phyloP scores from a whole-genome alignment of 2,888 invertebrate species.

The Dicroscelio sp. region DNA sequence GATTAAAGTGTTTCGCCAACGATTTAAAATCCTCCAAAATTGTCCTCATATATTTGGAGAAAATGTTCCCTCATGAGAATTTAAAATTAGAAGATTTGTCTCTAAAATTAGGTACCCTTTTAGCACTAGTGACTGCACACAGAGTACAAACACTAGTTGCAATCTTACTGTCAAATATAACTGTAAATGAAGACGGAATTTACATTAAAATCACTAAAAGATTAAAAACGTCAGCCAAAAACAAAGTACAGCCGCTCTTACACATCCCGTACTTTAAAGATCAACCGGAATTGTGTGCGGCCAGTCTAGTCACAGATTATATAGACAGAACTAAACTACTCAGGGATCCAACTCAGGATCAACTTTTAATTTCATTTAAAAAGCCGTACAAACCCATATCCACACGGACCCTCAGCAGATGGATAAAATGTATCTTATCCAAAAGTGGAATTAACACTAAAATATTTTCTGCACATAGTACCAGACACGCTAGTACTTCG shows the following conservation, averaged over 20 bases:
- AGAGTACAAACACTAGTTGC: too few species aligned
- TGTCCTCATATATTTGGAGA: constrained; percentile 15
- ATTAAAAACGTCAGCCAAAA: too few species aligned
- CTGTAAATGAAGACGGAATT: too few species aligned
- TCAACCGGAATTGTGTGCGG: too few species aligned
- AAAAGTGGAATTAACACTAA: constrained; percentile 2
- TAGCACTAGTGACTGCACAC: neutral
- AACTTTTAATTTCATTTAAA: constrained; percentile 18
- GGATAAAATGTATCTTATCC: constrained; percentile 21
- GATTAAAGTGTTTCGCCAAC: constrained; percentile 12
- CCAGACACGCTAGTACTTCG: constrained; percentile 29
- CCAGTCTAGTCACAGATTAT: neutral
- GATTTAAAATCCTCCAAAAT: neutral
- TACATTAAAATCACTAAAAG: too few species aligned
- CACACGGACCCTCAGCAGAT: constrained; percentile 16
- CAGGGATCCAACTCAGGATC: constrained; percentile 16
- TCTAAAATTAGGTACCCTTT: neutral
- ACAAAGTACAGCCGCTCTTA: too few species aligned
- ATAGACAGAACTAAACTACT: neutral
- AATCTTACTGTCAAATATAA: too few species aligned
- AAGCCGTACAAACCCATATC: constrained; percentile 6
- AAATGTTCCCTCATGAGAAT: too few species aligned
- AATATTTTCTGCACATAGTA: constrained; percentile 27
- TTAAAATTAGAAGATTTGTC: neutral
- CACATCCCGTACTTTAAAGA: too few species aligned